Conservation (phyloP, 2,797 vertebrate species). For the Poecilia gillii region DNA sequence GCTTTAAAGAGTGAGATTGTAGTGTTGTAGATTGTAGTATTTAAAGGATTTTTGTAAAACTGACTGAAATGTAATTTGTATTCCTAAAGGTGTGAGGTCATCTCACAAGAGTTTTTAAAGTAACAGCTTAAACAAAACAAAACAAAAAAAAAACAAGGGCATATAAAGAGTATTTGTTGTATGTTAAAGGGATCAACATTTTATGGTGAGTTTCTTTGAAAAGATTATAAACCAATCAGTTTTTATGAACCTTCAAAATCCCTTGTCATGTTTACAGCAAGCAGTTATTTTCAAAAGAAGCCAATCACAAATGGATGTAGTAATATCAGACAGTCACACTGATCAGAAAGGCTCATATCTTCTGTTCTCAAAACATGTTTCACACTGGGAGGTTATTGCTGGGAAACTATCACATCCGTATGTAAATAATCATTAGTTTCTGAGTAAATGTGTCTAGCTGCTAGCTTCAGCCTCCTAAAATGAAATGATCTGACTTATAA, state of each 20-base stretch:
- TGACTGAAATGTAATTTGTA: neutral
- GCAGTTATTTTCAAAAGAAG: neutral
- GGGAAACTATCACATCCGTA: too few species aligned
- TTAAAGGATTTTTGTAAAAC: neutral
- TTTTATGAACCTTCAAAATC: neutral
- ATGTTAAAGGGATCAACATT: neutral
- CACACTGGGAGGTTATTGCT: neutral
- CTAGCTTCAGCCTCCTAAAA: neutral
- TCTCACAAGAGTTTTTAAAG: neutral
- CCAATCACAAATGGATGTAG: neutral
- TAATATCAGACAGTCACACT: neutral
- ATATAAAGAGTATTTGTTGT: neutral
- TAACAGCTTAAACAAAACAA: neutral
- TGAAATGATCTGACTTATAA: neutral
- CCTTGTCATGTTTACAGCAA: neutral
- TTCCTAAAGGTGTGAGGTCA: neutral
- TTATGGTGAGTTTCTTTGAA: neutral
- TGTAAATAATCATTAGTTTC: neutral
- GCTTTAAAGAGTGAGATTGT: neutral
- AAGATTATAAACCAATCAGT: neutral
- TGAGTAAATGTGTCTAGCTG: neutral
- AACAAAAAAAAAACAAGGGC: too few species aligned
- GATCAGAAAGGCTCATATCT: neutral
- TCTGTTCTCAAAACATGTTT: neutral
- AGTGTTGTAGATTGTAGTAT: too few species aligned